Evolutionary conservation across 2,797 vertebrate species (phyloP).

Genomic region (Darevskia nairensis): DNA sequence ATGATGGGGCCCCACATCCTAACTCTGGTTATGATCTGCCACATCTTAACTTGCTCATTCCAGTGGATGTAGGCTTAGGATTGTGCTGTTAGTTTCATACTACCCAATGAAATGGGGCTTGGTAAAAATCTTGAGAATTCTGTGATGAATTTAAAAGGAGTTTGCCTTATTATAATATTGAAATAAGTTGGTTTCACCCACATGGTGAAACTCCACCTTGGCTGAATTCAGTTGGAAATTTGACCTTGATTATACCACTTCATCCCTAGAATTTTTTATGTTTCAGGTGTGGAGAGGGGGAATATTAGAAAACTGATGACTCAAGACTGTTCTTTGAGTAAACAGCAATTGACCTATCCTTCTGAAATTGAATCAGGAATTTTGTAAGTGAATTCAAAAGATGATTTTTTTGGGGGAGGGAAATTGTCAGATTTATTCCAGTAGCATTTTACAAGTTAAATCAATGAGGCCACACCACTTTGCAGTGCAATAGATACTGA

Average conservation of each 20-base stretch:
- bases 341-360: constrained; percentile 24
- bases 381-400: constrained; percentile 41
- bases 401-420: neutral
- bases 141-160: neutral
- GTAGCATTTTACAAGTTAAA: constrained; percentile 38
- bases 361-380: constrained; percentile 44
- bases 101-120: neutral
- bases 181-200: neutral
- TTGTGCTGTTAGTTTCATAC: no score
- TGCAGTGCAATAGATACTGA: constrained; percentile 30
- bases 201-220: neutral
- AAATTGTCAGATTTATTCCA: constrained; percentile 10
- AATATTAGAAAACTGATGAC: constrained; percentile 9
- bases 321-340: neutral
- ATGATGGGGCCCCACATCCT: neutral
- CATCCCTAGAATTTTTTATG: neutral
- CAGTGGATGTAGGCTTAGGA: no score
- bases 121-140: neutral
- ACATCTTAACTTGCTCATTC: no score
- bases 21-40: no score
- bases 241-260: neutral
- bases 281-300: constrained; percentile 40
- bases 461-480: constrained; percentile 24
- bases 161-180: neutral
- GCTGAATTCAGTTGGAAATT: neutral